phyloP scores from a whole-genome alignment of 2,113 vertebrate species.

The Chinchilla lanigera region DNA sequence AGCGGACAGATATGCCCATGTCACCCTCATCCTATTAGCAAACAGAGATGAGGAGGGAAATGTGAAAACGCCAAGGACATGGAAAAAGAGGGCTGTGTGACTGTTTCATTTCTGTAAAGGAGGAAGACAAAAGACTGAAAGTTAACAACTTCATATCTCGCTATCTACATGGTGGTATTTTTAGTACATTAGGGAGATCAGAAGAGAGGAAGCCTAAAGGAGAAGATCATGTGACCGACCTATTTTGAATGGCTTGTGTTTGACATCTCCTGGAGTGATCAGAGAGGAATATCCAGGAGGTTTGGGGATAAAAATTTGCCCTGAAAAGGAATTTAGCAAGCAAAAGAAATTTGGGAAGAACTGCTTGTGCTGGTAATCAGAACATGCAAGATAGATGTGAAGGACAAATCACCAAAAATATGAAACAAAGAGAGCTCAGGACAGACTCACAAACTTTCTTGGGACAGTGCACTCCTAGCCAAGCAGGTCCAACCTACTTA shows the following conservation, averaged over 20 bases:
- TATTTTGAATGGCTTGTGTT: neutral
- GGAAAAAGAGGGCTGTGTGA: neutral
- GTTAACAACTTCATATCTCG: neutral
- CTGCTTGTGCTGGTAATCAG: neutral
- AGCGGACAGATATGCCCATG: neutral
- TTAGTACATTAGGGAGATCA: neutral
- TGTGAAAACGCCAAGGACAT: neutral
- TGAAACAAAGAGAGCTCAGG: neutral
- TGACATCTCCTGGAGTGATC: neutral
- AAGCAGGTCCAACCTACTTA: neutral
- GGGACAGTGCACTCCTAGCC: neutral
- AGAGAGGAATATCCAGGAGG: neutral
- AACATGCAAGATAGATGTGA: neutral
- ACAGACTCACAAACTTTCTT: neutral
- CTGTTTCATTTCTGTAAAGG: neutral
- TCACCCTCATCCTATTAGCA: neutral
- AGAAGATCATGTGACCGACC: neutral
- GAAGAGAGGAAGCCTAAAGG: neutral
- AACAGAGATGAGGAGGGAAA: neutral
- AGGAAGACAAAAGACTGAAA: neutral
- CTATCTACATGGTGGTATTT: neutral
- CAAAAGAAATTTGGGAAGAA: neutral
- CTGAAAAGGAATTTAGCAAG: neutral
- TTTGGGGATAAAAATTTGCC: neutral
- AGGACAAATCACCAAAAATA: neutral